Conservation (phyloP, 1,140 invertebrate species). For the Leptoteleia sp. region DNA sequence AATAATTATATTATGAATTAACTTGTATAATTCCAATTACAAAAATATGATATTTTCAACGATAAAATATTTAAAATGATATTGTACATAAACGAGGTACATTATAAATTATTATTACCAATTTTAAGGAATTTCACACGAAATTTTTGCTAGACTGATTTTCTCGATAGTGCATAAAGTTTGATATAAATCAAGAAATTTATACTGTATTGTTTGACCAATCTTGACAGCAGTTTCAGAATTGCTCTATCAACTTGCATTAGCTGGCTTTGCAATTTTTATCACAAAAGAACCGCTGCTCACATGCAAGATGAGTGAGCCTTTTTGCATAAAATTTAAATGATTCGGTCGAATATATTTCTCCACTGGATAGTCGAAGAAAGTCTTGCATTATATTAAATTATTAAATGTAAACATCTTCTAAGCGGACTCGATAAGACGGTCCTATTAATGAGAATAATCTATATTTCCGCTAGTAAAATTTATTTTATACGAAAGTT, state of each 20-base stretch:
- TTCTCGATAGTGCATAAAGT: no score
- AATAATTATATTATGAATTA: no score
- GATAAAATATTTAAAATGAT: no score
- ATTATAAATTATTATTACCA: no score
- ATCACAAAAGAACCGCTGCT: conserved; percentile 3
- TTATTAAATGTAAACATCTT: conserved; percentile 1
- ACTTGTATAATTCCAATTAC: no score
- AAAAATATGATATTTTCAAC: no score
- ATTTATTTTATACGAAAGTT: neutral
- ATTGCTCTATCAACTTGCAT: conserved; percentile 2
- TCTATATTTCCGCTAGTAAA: neutral
- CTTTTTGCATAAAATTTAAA: conserved; percentile 8
- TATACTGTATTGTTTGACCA: neutral
- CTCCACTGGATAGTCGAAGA: no score
- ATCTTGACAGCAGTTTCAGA: neutral
- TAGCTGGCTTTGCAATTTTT: conserved; percentile 9
- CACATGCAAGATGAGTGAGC: conserved; percentile 4
- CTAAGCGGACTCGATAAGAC: no score
- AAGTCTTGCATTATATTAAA: no score
- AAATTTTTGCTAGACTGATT: no score
- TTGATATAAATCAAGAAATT: neutral
- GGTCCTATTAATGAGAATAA: neutral
- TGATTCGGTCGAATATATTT: conserved; percentile 7
- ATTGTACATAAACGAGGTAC: no score
- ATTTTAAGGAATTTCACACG: no score